phyloP scores from a whole-genome alignment of 2,113 vertebrate species.

The Ammodramus savannarum region DNA sequence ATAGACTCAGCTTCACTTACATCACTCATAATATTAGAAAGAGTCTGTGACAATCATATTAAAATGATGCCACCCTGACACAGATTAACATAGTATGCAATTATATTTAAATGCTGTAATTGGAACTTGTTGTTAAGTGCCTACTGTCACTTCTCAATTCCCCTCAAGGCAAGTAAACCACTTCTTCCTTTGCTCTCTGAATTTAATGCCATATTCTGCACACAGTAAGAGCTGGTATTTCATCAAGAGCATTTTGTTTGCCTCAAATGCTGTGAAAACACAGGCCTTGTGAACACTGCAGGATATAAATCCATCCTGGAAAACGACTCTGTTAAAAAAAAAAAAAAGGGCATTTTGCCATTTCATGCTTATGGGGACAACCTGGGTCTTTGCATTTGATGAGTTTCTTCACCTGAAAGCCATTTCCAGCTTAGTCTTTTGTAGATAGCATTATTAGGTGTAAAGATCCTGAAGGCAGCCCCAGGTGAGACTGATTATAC shows the following conservation, averaged over 20 bases:
- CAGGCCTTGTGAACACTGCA: slow-evolving; percentile 36
- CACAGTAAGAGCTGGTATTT: slow-evolving; percentile 39
- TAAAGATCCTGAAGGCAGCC: not conserved
- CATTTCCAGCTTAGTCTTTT: not conserved
- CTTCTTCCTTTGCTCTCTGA: slow-evolving; percentile 64
- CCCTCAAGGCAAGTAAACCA: slow-evolving; percentile 65
- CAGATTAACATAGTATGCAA: slow-evolving; percentile 76
- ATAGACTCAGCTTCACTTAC: slow-evolving; percentile 66
- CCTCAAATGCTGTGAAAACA: slow-evolving; percentile 48
- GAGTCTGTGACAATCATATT: slow-evolving; percentile 72
- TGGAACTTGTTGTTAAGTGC: slow-evolving; percentile 79
- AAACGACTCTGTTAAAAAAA: slow-evolving; percentile 7
- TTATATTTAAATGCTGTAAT: slow-evolving; percentile 80
- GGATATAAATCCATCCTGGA: slow-evolving; percentile 5
- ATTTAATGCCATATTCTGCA: slow-evolving; percentile 70
- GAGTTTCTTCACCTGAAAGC: not conserved
- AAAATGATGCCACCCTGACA: slow-evolving; percentile 73
- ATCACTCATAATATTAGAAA: slow-evolving; percentile 73
- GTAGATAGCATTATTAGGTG: not conserved
- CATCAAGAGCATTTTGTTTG: slow-evolving; percentile 47
- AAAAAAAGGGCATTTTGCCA: slow-evolving; percentile 1
- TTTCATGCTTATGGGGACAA: slow-evolving; percentile 20
- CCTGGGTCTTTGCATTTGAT: not conserved
- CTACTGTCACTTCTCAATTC: slow-evolving; percentile 75
- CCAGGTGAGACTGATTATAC: not conserved